phyloP scores from a whole-genome alignment of 2,797 vertebrate genomes.

The Cygnus olor region DNA sequence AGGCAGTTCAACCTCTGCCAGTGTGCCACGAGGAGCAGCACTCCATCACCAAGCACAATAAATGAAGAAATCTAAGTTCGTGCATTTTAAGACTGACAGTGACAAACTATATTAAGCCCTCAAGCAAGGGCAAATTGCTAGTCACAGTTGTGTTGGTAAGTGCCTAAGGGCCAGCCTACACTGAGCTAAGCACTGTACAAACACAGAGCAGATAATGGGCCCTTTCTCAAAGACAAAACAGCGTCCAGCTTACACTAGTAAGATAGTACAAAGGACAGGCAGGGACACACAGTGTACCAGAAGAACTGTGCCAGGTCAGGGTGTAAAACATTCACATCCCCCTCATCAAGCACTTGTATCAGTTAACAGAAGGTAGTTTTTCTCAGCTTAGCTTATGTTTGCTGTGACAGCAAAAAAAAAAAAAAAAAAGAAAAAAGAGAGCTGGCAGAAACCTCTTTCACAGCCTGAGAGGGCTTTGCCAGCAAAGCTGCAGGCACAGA shows the following conservation, averaged over 20 bases:
- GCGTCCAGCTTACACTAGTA: not conserved
- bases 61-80: not conserved
- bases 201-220: not conserved
- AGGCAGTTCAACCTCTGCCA: not conserved
- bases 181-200: slow-evolving; percentile 8
- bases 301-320: not conserved
- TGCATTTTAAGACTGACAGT: not conserved
- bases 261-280: not conserved
- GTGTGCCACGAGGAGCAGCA: not conserved
- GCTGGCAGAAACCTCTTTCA: not conserved
- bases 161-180: not conserved
- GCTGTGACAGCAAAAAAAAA: not conserved
- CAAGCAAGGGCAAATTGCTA: not conserved
- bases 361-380: slow-evolving; percentile 11
- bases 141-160: not conserved
- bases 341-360: not conserved
- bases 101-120: not conserved
- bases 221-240: slow-evolving; percentile 43
- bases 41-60: not conserved
- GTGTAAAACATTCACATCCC: not conserved
- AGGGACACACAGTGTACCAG: not conserved
- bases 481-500: not conserved
- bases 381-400: not conserved
- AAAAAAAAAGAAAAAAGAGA: not conserved
- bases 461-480: not conserved